These are phyloP conservation scores for Phymastichus coffea DNA, from an alignment of 1,140 invertebrate species.

Conservation along the genomic window DNA sequence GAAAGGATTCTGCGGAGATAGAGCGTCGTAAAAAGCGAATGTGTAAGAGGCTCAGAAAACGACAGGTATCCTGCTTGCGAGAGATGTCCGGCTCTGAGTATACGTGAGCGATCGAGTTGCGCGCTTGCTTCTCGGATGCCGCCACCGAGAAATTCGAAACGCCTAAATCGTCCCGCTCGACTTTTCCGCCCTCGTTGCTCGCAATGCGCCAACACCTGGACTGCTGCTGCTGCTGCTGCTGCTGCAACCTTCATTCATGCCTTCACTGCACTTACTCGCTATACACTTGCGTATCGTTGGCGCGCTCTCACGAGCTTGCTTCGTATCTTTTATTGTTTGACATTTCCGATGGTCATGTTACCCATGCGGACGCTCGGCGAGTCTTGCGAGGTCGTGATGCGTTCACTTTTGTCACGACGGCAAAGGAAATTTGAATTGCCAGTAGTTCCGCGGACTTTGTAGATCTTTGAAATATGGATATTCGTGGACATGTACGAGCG, in stretches of 20 bases:
- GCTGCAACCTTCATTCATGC: constrained; percentile 6
- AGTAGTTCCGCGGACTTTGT: too few relatives aligned
- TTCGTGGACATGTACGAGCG: too few relatives aligned
- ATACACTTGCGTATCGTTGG: constrained; percentile 9
- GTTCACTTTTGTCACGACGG: too few relatives aligned
- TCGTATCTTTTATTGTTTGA: too few relatives aligned
- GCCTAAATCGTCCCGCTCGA: constrained; percentile 49
- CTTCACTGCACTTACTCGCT: background rate
- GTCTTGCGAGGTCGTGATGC: too few relatives aligned
- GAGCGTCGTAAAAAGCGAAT: constrained; percentile 9
- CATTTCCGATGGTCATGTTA: too few relatives aligned
- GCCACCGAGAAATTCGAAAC: constrained; percentile 49
- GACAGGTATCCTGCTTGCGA: constrained; percentile 42
- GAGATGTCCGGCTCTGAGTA: constrained; percentile 51
- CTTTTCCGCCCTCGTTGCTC: constrained; percentile 42
- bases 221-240: constrained; percentile 1
- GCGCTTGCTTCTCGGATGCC: constrained; percentile 48
- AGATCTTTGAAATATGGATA: too few relatives aligned
- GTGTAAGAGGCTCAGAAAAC: constrained; percentile 50
- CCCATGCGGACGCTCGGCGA: too few relatives aligned
- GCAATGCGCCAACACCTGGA: too few relatives aligned
- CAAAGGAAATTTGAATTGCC: too few relatives aligned
- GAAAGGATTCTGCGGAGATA: too few relatives aligned
- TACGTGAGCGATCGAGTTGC: constrained; percentile 53
- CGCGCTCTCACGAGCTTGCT: constrained; percentile 12